Percentiles rank a stretch among this genome's conserved stretches.
Conservation (phyloP, 2,888 invertebrate species). For the Cantharis rufa region DNA sequence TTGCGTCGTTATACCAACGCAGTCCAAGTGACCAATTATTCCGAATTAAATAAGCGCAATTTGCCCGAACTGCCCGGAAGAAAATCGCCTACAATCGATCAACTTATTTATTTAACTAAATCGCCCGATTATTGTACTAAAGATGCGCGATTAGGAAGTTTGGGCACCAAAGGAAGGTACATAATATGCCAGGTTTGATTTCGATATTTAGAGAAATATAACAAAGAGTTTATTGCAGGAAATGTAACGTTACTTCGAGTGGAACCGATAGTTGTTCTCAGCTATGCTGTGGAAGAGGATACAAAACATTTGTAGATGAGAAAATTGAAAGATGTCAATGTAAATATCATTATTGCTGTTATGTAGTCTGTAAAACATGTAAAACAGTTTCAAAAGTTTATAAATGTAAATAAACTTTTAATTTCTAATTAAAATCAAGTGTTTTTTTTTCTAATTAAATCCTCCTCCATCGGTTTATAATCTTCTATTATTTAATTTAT, state of each 20-base stretch:
- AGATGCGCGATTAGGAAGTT: constrained; percentile 73
- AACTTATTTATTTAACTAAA: constrained; percentile 75
- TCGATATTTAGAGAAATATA: too few species aligned
- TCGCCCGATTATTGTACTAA: constrained; percentile 84
- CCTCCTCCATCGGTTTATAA: too few species aligned
- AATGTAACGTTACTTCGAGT: constrained; percentile 69
- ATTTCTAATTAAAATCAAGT: too few species aligned
- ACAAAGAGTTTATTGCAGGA: too few species aligned
- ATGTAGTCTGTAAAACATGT: constrained; percentile 85
- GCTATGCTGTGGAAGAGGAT: constrained; percentile 84
- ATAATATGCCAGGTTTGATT: constrained; percentile 22
- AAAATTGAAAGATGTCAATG: constrained; percentile 79
- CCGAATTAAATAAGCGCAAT: neutral
- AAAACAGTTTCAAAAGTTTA: constrained; percentile 70
- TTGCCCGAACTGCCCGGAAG: constrained; percentile 51
- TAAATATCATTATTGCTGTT: constrained; percentile 86
- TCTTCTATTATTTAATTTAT: too few species aligned
- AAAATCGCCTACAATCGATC: constrained; percentile 57
- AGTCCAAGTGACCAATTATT: constrained; percentile 53
- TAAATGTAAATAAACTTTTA: constrained; percentile 66
- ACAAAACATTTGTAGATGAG: constrained; percentile 68
- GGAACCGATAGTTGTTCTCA: constrained; percentile 76
- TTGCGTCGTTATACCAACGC: constrained; percentile 64
- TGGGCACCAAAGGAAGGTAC: constrained; percentile 79
- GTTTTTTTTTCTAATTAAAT: too few species aligned